Percentiles rank a stretch among this genome's conserved stretches.
Conservation (phyloP, 2,113 vertebrate genomes). For the Perca flavescens region DNA sequence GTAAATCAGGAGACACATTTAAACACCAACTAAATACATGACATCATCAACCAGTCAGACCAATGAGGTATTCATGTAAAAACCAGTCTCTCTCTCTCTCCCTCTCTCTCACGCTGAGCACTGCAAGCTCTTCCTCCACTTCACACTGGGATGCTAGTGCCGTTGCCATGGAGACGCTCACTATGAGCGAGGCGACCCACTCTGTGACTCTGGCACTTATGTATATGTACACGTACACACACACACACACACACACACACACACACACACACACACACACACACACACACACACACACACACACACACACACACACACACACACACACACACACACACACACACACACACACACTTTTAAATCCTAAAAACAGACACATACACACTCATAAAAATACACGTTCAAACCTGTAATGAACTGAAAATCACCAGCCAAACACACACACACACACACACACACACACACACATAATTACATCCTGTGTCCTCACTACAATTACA, state of each 20-base stretch:
- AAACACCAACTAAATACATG: slow-evolving; percentile 18
- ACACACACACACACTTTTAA: background rate
- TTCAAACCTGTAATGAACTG: no score
- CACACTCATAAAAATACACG: background rate
- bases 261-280: slow-evolving; percentile 4
- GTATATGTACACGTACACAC: background rate
- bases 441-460: slow-evolving; percentile 4
- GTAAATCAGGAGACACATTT: background rate
- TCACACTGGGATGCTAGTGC: slow-evolving; percentile 82
- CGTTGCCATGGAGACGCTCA: slow-evolving; percentile 81
- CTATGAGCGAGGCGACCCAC: slow-evolving; percentile 76
- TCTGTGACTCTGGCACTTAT: slow-evolving; percentile 75
- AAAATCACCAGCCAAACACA: background rate
- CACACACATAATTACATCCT: slow-evolving; percentile 42
- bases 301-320: no score
- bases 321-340: no score
- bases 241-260: slow-evolving; percentile 32
- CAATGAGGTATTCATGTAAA: slow-evolving; percentile 25
- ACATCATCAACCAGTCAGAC: slow-evolving; percentile 51
- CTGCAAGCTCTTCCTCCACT: slow-evolving; percentile 74
- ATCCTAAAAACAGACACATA: background rate
- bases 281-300: background rate
- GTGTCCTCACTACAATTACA: slow-evolving; percentile 37
- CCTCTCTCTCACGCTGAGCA: slow-evolving; percentile 53
- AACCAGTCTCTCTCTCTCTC: slow-evolving; percentile 20